Base-by-base conservation (phyloP, 2,113 vertebrate species). In the Cavia porcellus region DNA sequence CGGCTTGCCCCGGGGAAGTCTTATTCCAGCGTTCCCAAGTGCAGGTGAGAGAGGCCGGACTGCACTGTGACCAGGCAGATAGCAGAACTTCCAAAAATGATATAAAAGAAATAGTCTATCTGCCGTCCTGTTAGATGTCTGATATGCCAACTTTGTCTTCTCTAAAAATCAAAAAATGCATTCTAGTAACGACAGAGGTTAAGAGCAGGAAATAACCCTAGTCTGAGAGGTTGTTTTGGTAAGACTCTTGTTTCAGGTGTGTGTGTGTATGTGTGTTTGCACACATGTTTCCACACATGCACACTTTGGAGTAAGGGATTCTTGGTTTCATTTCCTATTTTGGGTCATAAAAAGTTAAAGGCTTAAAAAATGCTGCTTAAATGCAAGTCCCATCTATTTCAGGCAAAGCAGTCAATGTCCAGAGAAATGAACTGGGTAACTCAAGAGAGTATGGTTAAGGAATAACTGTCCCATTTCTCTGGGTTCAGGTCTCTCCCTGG, bases 31-130 rank as follows among this genome's bases (percentile, higher is more conserved):
- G 99, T 87, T 98, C 97, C 35, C 74, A n/a, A 0, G 97, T 99
- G 42, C 98, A 95, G 96, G 98, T 99, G 70, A 98, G 89, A 14
- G 99, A 99, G 4, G 97, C 98, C 0, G 99, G 99, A 7, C 98
- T 38, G 0, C 99, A 25, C 8, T 28, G 61, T 10, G 25, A 62
- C 61, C 10, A 25, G 61, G 61, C 28, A 3, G 61, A 62, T 11
- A 62, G 10, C 61, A 62, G 61, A 11, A 62, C 61, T 20, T 28
- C 61, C 61, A 62, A 62, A 62, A 28, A 62, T 20, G 61, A 62
- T 28, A 62, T 12, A 62, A 62, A 25, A 28, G 25, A 62, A 28
- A 62, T 62, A 62, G 10, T 28, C 8, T 62, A 10, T 62, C 61
- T 62, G 9, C 61, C 25, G 9, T 28, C 61, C 61, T 62, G 61